Conservation (phyloP, 2,113 vertebrate genomes). For the Leucoraja erinaceus region DNA sequence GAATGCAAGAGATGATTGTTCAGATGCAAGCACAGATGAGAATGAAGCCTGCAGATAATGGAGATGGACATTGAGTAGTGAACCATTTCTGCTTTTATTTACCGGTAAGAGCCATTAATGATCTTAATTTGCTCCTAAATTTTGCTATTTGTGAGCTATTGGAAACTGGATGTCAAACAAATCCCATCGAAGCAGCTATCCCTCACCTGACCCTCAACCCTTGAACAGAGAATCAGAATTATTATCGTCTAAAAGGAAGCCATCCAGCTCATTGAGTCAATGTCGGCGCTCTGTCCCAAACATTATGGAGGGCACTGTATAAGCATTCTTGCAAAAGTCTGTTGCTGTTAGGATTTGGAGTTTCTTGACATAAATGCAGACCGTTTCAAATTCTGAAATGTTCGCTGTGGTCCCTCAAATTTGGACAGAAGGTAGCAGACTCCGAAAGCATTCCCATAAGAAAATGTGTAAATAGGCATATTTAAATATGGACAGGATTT, state of each 20-base stretch:
- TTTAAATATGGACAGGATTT: background rate
- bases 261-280: too few relatives aligned
- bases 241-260: too few relatives aligned
- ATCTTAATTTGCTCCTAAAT: background rate
- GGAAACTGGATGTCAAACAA: background rate
- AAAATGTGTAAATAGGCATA: background rate
- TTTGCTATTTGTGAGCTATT: background rate
- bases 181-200: too few relatives aligned
- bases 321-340: background rate
- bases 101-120: background rate
- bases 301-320: background rate
- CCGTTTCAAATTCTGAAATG: background rate
- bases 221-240: background rate
- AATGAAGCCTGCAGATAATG: conserved; percentile 72
- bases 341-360: background rate
- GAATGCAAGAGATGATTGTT: conserved; percentile 83
- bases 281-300: too few relatives aligned
- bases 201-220: too few relatives aligned
- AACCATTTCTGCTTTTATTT: background rate
- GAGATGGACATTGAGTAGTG: conserved; percentile 41
- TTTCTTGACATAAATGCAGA: background rate
- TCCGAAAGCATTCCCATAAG: background rate
- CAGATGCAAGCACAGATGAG: conserved; percentile 82
- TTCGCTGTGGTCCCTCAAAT: background rate
- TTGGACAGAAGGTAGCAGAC: background rate